These are phyloP conservation scores for Erythrolamprus reginae DNA, from an alignment of 2,113 vertebrate species.

Conservation along the genomic window DNA sequence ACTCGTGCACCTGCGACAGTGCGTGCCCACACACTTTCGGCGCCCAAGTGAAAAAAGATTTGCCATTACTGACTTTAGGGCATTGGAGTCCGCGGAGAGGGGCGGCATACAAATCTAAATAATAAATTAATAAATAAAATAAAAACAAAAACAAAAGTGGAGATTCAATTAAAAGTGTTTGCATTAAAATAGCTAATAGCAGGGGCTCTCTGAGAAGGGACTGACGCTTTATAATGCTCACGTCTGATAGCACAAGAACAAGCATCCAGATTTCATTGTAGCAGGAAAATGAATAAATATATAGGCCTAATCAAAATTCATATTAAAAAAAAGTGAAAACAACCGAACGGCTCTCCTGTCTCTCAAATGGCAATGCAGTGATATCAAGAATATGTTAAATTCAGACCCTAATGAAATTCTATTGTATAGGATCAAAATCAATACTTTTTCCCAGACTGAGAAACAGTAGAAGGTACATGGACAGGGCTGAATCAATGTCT, in stretches of 20 bases:
- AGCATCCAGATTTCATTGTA: background rate
- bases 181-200: background rate
- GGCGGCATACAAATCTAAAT: too few species aligned
- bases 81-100: too few species aligned
- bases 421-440: background rate
- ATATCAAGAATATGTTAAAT: background rate
- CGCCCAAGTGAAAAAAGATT: too few species aligned
- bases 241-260: conserved; percentile 6
- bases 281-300: background rate
- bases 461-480: background rate
- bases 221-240: background rate
- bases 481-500: background rate
- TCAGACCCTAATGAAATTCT: background rate
- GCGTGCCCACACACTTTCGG: too few species aligned
- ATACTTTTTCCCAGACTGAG: background rate
- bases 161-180: background rate
- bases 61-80: too few species aligned
- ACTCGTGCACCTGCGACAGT: too few species aligned
- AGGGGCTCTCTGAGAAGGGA: background rate
- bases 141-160: background rate
- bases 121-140: too few species aligned
- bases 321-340: background rate
- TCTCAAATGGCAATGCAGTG: background rate
- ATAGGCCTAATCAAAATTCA: background rate
- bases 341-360: background rate